These are phyloP conservation scores for Euzetes globulus DNA, from an alignment of 2,888 invertebrate species.

Conservation along the genomic window DNA sequence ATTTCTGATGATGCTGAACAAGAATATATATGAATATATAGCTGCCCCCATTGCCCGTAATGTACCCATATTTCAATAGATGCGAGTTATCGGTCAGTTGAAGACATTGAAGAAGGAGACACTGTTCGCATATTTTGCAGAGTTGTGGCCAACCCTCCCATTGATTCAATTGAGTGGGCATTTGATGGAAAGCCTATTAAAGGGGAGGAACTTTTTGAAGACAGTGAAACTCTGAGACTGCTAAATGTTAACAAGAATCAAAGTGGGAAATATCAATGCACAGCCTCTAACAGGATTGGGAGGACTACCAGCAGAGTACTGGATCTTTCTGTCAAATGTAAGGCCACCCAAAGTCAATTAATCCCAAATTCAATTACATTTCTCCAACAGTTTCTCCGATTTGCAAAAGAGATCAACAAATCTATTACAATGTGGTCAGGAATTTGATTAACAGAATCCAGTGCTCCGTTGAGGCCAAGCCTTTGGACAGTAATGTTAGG, in stretches of 20 bases:
- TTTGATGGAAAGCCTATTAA: not conserved
- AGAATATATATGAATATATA: too few species aligned
- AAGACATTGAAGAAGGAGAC: not conserved
- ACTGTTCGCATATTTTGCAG: not conserved
- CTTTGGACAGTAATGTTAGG: conserved; percentile 56
- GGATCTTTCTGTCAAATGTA: conserved; percentile 37
- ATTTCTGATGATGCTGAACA: too few species aligned
- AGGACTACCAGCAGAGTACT: conserved; percentile 38
- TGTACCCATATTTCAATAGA: not conserved
- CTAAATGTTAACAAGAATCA: conserved; percentile 76
- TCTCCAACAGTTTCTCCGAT: conserved; percentile 42
- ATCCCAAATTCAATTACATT: not conserved
- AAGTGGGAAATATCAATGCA: conserved; percentile 41
- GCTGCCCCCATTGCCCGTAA: too few species aligned
- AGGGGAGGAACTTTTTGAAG: not conserved
- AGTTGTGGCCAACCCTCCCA: not conserved
- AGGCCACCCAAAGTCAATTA: not conserved
- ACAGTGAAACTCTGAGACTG: conserved; percentile 77
- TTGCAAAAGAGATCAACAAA: conserved; percentile 42
- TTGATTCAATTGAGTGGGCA: not conserved
- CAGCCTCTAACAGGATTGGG: conserved; percentile 40
- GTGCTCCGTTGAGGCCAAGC: conserved; percentile 85
- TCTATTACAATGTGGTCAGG: conserved; percentile 69
- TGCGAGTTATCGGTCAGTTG: not conserved
- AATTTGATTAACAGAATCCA: conserved; percentile 76